Conservation (phyloP, 2,888 invertebrate genomes). For the Netelia virgata region DNA sequence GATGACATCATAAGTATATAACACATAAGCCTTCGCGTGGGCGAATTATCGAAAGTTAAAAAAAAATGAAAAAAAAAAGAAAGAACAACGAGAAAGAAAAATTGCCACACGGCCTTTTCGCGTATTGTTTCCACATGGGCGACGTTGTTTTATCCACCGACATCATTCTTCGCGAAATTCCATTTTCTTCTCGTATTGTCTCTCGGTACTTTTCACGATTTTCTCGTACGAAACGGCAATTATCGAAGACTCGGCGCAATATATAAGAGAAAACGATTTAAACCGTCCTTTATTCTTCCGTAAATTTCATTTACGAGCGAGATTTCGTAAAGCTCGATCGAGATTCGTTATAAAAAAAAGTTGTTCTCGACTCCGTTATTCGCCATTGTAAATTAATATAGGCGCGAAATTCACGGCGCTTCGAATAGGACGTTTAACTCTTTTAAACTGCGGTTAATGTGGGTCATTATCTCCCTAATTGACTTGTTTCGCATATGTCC, state of each 20-base stretch:
- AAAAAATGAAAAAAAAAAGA: not conserved
- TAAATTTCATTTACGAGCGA: not conserved
- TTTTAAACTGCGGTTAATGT: conserved; percentile 48
- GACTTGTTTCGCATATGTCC: conserved; percentile 14
- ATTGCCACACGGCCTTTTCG: conserved; percentile 27
- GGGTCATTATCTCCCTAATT: conserved; percentile 54
- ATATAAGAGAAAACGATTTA: too few relatives aligned
- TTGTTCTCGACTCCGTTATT: conserved; percentile 12
- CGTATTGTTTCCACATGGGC: conserved; percentile 65
- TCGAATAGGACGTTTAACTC: conserved; percentile 29
- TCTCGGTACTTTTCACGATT: not conserved
- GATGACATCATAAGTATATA: conserved; percentile 63
- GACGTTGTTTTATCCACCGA: conserved; percentile 51
- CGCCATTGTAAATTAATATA: conserved; percentile 5
- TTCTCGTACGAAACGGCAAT: not conserved
- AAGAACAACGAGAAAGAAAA: conserved; percentile 9
- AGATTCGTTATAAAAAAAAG: conserved; percentile 1
- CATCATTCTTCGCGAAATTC: conserved; percentile 50
- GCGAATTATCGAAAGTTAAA: conserved; percentile 62
- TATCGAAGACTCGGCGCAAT: not conserved
- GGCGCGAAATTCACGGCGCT: conserved; percentile 13
- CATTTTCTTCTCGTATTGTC: conserved; percentile 18
- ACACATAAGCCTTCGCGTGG: conserved; percentile 48
- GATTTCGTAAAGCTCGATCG: not conserved
- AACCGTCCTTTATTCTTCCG: not conserved